phyloP scores from a whole-genome alignment of 2,888 invertebrate species.

The Conops quadrifasciatus region DNA sequence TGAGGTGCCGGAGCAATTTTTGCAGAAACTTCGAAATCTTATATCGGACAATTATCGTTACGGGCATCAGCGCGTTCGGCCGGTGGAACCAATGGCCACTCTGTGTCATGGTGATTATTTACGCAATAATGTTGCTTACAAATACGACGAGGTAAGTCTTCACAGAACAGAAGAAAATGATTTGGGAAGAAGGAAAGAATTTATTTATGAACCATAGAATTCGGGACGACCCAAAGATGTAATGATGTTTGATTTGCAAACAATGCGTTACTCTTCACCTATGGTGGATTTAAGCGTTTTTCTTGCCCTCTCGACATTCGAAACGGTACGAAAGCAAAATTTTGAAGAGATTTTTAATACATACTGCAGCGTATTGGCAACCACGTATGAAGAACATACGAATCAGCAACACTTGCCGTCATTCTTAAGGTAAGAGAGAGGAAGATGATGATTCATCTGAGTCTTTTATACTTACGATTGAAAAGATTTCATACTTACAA shows the following conservation, averaged over 20 bases:
- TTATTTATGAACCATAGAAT: slow-evolving; percentile 35
- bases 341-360: slow-evolving; percentile 57
- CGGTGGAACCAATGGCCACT: slow-evolving; percentile 57
- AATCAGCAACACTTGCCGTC: slow-evolving; percentile 47
- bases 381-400: slow-evolving; percentile 37
- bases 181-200: too few relatives aligned
- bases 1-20: slow-evolving; percentile 52
- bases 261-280: slow-evolving; percentile 59
- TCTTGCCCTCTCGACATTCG: slow-evolving; percentile 54
- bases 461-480: too few relatives aligned
- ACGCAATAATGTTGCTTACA: slow-evolving; percentile 63
- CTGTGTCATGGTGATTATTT: slow-evolving; percentile 63
- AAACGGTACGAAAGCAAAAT: slow-evolving; percentile 53
- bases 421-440: slow-evolving; percentile 51
- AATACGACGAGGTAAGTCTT: slow-evolving; percentile 48
- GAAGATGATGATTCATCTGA: too few relatives aligned
- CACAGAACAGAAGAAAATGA: background rate
- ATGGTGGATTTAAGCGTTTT: slow-evolving; percentile 61
- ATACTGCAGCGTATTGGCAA: slow-evolving; percentile 53
- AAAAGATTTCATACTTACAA: too few relatives aligned
- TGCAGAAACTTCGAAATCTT: slow-evolving; percentile 46
- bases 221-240: slow-evolving; percentile 50
- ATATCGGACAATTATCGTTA: slow-evolving; percentile 44
- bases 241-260: slow-evolving; percentile 65
- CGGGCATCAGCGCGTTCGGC: slow-evolving; percentile 52